Conservation (phyloP, 2,797 vertebrate genomes). For the Gymnoscopelus microlampas region DNA sequence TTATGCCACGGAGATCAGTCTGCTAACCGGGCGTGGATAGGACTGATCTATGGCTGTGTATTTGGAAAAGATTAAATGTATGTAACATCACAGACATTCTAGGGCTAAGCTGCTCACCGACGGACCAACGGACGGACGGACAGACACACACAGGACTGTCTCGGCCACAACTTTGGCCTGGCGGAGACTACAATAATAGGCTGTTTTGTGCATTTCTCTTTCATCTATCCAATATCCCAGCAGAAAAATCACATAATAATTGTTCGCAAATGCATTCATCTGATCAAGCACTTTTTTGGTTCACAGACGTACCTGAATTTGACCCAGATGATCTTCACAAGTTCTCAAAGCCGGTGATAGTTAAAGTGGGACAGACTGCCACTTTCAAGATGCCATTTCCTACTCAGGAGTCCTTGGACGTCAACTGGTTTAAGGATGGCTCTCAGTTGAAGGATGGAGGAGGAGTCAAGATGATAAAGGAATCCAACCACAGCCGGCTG, state of each 20-base stretch:
- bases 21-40: too few species aligned
- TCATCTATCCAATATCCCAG: too few species aligned
- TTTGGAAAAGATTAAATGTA: too few species aligned
- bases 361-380: slow-evolving; percentile 83
- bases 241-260: neutral
- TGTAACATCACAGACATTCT: too few species aligned
- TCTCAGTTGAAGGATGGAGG: slow-evolving; percentile 75
- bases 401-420: slow-evolving; percentile 77
- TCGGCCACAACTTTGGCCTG: too few species aligned
- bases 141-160: too few species aligned
- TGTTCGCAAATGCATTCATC: neutral
- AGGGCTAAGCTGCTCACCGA: too few species aligned
- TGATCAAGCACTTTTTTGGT: slow-evolving; percentile 23
- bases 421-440: slow-evolving; percentile 83
- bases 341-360: slow-evolving; percentile 80
- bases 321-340: slow-evolving; percentile 79
- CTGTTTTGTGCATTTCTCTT: too few species aligned
- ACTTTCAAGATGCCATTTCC: slow-evolving; percentile 84
- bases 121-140: too few species aligned
- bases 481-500: slow-evolving; percentile 79
- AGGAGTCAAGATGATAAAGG: slow-evolving; percentile 76
- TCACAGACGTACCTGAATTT: slow-evolving; percentile 81
- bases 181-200: too few species aligned
- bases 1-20: too few species aligned
- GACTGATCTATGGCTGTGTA: too few species aligned